Conservation (phyloP, 2,797 vertebrate genomes). For the Heterohyrax brucei region DNA sequence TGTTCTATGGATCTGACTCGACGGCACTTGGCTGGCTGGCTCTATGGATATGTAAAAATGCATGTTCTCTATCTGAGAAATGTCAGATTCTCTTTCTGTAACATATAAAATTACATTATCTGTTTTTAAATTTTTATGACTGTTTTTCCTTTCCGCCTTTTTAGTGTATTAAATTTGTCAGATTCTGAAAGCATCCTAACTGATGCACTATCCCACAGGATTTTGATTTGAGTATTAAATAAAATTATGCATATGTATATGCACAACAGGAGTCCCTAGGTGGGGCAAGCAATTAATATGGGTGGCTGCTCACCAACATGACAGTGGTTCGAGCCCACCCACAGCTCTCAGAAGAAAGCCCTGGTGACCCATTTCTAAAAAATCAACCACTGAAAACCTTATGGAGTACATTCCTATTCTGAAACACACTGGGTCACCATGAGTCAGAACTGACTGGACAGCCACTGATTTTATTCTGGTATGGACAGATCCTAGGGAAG, state of each 20-base stretch:
- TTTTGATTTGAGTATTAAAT: slow-evolving; percentile 31
- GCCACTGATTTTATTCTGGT: background rate
- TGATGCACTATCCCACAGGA: background rate
- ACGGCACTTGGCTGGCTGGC: background rate
- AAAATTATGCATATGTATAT: background rate
- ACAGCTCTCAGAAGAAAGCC: background rate
- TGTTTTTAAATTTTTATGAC: slow-evolving; percentile 16
- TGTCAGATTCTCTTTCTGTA: slow-evolving; percentile 33
- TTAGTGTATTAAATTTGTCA: background rate
- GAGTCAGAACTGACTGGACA: background rate
- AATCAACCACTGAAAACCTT: background rate
- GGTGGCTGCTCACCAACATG: background rate
- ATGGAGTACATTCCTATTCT: background rate
- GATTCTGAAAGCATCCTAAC: slow-evolving; percentile 1
- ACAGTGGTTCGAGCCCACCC: background rate
- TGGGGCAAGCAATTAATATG: background rate
- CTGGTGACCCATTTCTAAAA: background rate
- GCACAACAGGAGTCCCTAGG: background rate
- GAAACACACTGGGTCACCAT: background rate
- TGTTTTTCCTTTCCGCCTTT: background rate
- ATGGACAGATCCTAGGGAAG: background rate
- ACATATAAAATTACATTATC: background rate
- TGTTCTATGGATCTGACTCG: background rate
- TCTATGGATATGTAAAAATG: background rate
- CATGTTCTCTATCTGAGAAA: background rate